phyloP scores from a whole-genome alignment of 1,140 invertebrate genomes.

The Bombus breviceps region DNA sequence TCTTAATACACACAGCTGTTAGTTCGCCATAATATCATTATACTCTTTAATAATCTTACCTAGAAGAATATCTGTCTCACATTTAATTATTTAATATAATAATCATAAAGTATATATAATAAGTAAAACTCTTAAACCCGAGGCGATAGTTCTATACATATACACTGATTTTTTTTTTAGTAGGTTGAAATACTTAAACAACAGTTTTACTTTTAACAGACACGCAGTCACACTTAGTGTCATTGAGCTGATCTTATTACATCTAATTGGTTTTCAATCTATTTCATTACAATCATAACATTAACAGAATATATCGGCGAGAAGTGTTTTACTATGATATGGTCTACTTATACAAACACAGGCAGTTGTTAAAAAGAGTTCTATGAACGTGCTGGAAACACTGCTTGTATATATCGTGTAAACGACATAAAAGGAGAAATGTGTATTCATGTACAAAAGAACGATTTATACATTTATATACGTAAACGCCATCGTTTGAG shows the following conservation, averaged over 20 bases:
- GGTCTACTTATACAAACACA: slow-evolving; percentile 37
- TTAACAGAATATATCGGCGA: slow-evolving; percentile 45
- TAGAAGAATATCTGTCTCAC: slow-evolving; percentile 65
- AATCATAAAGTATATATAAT: slow-evolving; percentile 65
- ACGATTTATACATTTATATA: slow-evolving; percentile 39
- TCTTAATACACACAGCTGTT: slow-evolving; percentile 52
- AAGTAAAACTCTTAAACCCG: slow-evolving; percentile 69
- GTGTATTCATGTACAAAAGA: slow-evolving; percentile 44
- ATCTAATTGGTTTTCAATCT: slow-evolving; percentile 57
- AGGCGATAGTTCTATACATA: slow-evolving; percentile 72
- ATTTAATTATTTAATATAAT: slow-evolving; percentile 68
- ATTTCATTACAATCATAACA: slow-evolving; percentile 39
- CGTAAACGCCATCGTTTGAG: slow-evolving; percentile 15
- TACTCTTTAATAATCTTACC: slow-evolving; percentile 60
- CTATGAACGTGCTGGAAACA: slow-evolving; percentile 23
- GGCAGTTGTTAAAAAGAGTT: slow-evolving; percentile 37
- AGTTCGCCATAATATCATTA: slow-evolving; percentile 50
- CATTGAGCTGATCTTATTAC: slow-evolving; percentile 79
- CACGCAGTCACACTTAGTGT: slow-evolving; percentile 75
- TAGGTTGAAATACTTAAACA: slow-evolving; percentile 70
- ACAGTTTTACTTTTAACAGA: slow-evolving; percentile 68
- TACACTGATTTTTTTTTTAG: slow-evolving; percentile 67
- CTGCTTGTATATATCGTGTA: slow-evolving; percentile 35
- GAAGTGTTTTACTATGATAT: slow-evolving; percentile 45
- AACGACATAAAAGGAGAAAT: slow-evolving; percentile 68